phyloP scores from a whole-genome alignment of 2,797 vertebrate genomes.

The Takifugu ocellatus region DNA sequence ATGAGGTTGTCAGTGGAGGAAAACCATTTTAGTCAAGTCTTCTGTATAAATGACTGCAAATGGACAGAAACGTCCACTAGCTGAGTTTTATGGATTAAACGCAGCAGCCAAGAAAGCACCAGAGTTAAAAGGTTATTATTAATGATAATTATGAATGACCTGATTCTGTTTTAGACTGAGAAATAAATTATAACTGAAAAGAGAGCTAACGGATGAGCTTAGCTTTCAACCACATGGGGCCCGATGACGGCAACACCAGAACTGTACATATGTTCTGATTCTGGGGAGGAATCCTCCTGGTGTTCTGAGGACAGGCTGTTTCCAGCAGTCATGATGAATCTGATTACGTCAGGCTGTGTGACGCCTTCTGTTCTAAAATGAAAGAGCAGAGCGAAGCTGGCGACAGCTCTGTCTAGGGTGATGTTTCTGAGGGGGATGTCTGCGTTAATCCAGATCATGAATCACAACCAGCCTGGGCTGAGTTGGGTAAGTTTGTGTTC shows the following conservation, averaged over 20 bases:
- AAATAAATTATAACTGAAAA: background rate
- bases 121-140: constrained; percentile 37
- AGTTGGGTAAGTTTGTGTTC: too few species aligned
- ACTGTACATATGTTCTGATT: constrained; percentile 7
- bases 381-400: background rate
- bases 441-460: background rate
- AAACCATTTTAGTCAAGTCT: too few species aligned
- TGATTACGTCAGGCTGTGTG: constrained; percentile 33
- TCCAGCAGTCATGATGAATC: constrained; percentile 21
- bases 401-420: background rate
- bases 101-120: constrained; percentile 45
- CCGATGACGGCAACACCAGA: background rate
- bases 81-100: constrained; percentile 53
- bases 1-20: too few species aligned
- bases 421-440: constrained; percentile 8
- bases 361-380: constrained; percentile 14
- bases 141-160: background rate
- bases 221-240: background rate
- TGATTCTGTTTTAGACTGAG: background rate
- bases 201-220: background rate
- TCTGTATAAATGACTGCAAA: too few species aligned
- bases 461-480: too few species aligned
- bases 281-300: constrained; percentile 2
- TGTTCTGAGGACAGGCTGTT: constrained; percentile 21
- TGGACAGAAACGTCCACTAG: background rate